These are phyloP conservation scores for Antheraea yamamai DNA, from an alignment of 2,888 invertebrate species.

Conservation along the genomic window DNA sequence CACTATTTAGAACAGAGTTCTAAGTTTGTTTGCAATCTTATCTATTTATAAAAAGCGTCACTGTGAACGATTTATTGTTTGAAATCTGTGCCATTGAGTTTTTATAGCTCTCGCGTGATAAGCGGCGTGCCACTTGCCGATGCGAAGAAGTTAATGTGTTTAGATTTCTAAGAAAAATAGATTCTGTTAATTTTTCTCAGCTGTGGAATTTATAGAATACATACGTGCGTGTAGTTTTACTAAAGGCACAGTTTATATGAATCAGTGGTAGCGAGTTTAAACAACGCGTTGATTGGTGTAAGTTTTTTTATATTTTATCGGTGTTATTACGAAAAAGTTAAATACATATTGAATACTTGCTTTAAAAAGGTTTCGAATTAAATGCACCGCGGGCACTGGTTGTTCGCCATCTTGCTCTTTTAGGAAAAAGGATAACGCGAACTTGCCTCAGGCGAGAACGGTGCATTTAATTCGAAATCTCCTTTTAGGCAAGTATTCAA, in stretches of 20 bases:
- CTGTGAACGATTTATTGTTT: constrained; percentile 22
- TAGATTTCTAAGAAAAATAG: constrained; percentile 8
- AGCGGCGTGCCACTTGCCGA: constrained; percentile 17
- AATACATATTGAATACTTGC: too few relatives aligned
- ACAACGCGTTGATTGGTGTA: too few relatives aligned
- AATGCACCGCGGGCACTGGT: too few relatives aligned
- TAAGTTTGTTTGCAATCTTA: constrained; percentile 18
- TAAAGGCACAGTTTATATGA: background rate
- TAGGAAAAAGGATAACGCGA: too few relatives aligned
- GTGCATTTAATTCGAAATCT: too few relatives aligned
- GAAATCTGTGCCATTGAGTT: constrained; percentile 19
- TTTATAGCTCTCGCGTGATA: constrained; percentile 18
- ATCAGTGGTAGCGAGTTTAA: background rate
- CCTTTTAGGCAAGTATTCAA: too few relatives aligned
- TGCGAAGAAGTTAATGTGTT: constrained; percentile 4
- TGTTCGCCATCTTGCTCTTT: too few relatives aligned
- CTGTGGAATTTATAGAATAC: background rate
- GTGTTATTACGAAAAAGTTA: too few relatives aligned
- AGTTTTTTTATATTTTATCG: too few relatives aligned
- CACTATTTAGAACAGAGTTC: constrained; percentile 3
- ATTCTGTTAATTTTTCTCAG: background rate
- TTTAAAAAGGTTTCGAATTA: too few relatives aligned
- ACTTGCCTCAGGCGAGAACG: too few relatives aligned
- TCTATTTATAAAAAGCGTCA: constrained; percentile 20
- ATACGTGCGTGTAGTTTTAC: background rate